Conservation (phyloP, 2,797 vertebrate species). For the Ispidina lecontei region DNA sequence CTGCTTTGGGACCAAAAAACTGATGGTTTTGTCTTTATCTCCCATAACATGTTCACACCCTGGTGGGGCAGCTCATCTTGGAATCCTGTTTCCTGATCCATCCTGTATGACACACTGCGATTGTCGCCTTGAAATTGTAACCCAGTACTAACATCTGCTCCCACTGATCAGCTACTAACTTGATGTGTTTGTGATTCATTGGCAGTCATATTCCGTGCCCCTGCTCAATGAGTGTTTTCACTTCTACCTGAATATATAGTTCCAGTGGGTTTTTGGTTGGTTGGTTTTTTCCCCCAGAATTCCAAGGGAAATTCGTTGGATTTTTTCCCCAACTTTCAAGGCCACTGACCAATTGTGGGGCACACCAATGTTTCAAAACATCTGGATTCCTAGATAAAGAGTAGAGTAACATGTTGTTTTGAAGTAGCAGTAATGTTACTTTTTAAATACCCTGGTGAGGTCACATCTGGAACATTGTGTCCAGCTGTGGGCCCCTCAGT, state of each 20-base stretch:
- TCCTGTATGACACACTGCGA: background rate
- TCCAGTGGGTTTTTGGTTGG: background rate
- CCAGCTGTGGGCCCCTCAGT: too few relatives aligned
- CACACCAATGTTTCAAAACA: background rate
- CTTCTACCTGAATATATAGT: background rate
- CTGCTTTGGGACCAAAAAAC: background rate
- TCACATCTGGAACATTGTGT: too few relatives aligned
- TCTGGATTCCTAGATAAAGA: background rate
- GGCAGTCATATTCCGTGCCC: background rate
- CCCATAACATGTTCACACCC: accelerated
- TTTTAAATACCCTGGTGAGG: background rate
- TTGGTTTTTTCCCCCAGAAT: too few relatives aligned
- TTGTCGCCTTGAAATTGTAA: background rate
- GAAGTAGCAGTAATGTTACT: background rate
- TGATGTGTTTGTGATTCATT: background rate
- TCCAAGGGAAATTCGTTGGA: background rate
- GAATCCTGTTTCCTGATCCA: too few relatives aligned
- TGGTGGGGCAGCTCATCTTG: background rate
- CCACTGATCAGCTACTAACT: background rate
- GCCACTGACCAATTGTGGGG: background rate
- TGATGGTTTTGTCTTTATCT: background rate
- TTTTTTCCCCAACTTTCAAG: background rate
- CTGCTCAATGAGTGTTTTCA: background rate
- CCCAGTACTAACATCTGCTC: background rate
- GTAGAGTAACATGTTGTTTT: background rate